Base-by-base conservation (phyloP, 2,888 invertebrate species). In the Geotrupes spiniger region DNA sequence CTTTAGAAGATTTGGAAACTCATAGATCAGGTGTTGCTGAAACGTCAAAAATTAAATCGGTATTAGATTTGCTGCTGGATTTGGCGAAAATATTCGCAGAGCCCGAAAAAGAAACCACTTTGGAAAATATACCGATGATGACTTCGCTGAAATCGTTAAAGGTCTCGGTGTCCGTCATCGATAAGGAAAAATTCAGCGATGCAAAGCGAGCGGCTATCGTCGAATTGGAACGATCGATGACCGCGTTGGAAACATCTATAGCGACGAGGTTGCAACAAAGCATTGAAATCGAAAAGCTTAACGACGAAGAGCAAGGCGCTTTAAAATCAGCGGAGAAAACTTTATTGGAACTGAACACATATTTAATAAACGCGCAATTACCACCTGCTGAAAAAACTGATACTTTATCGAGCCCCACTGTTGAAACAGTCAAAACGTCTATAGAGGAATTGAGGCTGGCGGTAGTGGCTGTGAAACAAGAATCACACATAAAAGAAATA, bases 391-490 rank as follows among this genome's bases (percentile, higher is more conserved):
- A 55, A 42, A 44, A 49, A 17, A 38, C 40, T 6, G 28, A 25
- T 31, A 33, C 38, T 10, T 31, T 41, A 11, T 42, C 37, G 21
- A 46, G n/a, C 48, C 25, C 42, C 5, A 47, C 54, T 4, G 61
- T 64, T 12, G 66, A 66, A 48, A 60, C 50, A 6, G 66, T 69
- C 2, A 73, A 73, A 59, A 42, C 60, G 12, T 58, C 58, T 14
- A 66, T 71, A 10, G 72, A 73, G 58, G 59, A 69, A 36, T 51
- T 73, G 9, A 55, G 69, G 42, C 48, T 71, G 37, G 65, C 66
- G 1, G 66, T 71, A 2, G 64, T 72, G 2, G 61, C 62, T 4
- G 59, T 72, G 5, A 60, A 67, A 6, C 60, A 63, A 28, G 63
- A 65, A 36, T 68, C 69, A 1, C 48, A 61, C 42, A 54, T 71